These are phyloP conservation scores for Sturnira hondurensis DNA, from an alignment of 2,113 vertebrate species.

Conservation along the genomic window DNA sequence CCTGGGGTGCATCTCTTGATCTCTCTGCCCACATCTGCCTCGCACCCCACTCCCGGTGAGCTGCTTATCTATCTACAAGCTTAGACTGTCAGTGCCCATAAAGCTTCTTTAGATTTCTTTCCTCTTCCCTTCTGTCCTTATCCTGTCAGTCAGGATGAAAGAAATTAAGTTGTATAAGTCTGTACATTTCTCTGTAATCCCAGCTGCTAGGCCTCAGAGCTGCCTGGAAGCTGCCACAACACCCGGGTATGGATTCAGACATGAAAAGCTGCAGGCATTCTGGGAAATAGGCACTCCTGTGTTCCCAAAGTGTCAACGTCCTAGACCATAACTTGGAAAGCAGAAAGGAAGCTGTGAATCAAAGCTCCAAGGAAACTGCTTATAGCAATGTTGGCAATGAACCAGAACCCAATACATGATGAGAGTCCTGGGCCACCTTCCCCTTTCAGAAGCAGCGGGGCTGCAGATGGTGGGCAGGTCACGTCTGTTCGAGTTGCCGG, in stretches of 20 bases:
- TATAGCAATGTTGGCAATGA: not conserved
- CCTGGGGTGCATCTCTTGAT: not conserved
- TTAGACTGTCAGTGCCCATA: constrained; percentile 25
- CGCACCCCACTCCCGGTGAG: not conserved
- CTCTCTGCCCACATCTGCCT: not conserved
- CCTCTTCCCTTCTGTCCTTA: constrained; percentile 45
- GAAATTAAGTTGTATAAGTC: constrained; percentile 45
- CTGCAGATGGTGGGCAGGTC: fast-evolving
- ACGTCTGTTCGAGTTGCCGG: fast-evolving
- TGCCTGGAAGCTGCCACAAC: not conserved
- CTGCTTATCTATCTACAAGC: constrained; percentile 33
- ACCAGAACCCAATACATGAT: not conserved
- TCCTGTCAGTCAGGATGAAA: constrained; percentile 65
- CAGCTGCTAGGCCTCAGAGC: not conserved
- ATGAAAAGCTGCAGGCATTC: not conserved
- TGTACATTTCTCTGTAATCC: not conserved
- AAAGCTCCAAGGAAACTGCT: not conserved
- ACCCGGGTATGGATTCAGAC: not conserved
- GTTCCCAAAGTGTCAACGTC: not conserved
- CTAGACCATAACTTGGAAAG: not conserved
- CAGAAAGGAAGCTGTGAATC: not conserved
- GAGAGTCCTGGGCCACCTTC: not conserved
- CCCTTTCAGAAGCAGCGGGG: not conserved
- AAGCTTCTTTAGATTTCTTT: constrained; percentile 45
- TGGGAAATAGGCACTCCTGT: not conserved